Evolutionary conservation across 2,888 invertebrate genomes (phyloP), one percentile per base, ranked within the genome.

Genomic region (Rapana venosa): DNA sequence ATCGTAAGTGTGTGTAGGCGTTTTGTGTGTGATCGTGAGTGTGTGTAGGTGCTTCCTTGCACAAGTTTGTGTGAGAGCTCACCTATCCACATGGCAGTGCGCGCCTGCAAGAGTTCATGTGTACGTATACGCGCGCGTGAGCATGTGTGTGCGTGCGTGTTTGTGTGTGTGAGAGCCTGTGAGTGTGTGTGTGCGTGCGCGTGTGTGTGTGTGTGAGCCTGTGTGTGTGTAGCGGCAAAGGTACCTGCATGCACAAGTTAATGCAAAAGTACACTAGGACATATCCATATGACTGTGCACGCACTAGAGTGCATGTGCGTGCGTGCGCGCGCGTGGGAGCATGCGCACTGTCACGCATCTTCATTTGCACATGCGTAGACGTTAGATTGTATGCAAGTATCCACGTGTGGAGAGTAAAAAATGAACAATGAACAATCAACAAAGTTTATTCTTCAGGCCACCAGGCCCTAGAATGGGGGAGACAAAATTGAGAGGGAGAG

Each of bases 101-200:
- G n/a, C n/a, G n/a, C n/a, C n/a, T n/a, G n/a, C n/a, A n/a, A n/a
- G n/a, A n/a, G n/a, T n/a, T n/a, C n/a, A n/a, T n/a, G n/a, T n/a
- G n/a, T n/a, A n/a, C n/a, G n/a, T n/a, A n/a, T n/a, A n/a, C n/a
- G 70, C 26, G 70, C 26, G 70, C 26, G 36, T 32, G 35, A 22
- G 83, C 17, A 32, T 47, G 47, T 85, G 85, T 85, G 85, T 47
- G 36, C 47, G 58, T 47, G 85, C 47, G 85, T 47, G 47, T 85
- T 17, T 47, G 85, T 85, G 58, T 47, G 85, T 85, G 58, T 47
- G 85, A 47, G 47, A 2, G 47, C 47, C 47, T 47, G 56, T 85
- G 85, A 13, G 58, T 85, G 85, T 30, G 56, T 47, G 36, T 22
- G n/a, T 79, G 79, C 20, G 32, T 79, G 79, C 11, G 32, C 30